phyloP scores from a whole-genome alignment of 2,888 invertebrate genomes.

The Temnothorax unifasciatus region DNA sequence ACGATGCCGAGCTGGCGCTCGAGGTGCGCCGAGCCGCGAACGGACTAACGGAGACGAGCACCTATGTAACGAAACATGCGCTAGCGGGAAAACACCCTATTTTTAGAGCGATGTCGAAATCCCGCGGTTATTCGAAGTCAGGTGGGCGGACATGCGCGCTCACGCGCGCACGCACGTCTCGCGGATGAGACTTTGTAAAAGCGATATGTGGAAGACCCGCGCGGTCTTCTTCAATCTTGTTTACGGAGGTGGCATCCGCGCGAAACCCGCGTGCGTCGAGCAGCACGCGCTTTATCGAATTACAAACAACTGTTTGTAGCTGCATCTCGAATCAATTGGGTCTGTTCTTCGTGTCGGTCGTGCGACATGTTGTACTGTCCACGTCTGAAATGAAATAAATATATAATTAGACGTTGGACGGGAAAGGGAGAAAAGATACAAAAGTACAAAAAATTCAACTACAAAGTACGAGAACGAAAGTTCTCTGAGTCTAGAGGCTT shows the following conservation, averaged over 20 bases:
- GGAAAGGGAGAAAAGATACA: neutral
- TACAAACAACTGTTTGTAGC: neutral
- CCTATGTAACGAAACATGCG: constrained; percentile 28
- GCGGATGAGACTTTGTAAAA: neutral
- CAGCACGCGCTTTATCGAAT: neutral
- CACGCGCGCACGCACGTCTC: constrained; percentile 16
- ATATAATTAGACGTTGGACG: neutral
- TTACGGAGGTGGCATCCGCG: constrained; percentile 18
- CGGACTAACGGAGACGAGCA: neutral
- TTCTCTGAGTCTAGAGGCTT: neutral
- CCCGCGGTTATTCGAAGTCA: constrained; percentile 55
- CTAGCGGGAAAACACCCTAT: constrained; percentile 60
- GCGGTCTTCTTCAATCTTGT: neutral
- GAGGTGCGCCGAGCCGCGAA: neutral
- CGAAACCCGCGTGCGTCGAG: constrained; percentile 9
- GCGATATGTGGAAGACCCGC: constrained; percentile 2
- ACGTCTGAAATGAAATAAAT: neutral
- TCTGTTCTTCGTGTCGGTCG: neutral
- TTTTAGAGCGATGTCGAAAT: constrained; percentile 62
- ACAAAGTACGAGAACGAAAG: neutral
- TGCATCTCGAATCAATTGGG: neutral
- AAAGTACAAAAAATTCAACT: neutral
- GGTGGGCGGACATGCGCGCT: constrained; percentile 36
- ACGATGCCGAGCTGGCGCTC: neutral
- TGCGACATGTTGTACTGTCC: neutral